Percentiles rank a stretch among this genome's conserved stretches.
These are phyloP conservation scores for Antheraea mylitta DNA, from an alignment of 1,140 invertebrate genomes.

Conservation along the genomic window DNA sequence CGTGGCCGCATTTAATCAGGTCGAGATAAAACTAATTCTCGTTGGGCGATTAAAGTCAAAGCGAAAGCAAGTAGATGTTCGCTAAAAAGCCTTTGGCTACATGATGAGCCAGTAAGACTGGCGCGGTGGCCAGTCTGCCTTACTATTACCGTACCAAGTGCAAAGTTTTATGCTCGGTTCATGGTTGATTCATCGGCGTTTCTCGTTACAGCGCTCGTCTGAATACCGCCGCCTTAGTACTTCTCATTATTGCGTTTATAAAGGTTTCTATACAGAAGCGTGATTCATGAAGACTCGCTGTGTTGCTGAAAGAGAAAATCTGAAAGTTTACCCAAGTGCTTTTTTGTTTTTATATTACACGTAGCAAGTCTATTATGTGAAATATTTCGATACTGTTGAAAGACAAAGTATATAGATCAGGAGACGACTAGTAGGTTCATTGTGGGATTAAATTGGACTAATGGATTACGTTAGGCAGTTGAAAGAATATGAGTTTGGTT, in stretches of 20 bases:
- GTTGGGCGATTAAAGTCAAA: constrained; percentile 59
- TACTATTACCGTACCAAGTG: constrained; percentile 60
- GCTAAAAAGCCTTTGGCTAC: constrained; percentile 65
- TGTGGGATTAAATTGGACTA: no score
- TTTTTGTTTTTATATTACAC: constrained; percentile 20
- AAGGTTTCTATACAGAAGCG: constrained; percentile 68
- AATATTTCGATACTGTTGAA: background rate
- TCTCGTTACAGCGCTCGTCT: constrained; percentile 63
- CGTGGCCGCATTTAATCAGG: constrained; percentile 53
- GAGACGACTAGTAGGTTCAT: background rate
- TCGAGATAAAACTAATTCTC: constrained; percentile 51
- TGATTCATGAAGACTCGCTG: constrained; percentile 71
- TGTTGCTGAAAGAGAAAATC: constrained; percentile 71
- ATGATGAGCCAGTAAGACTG: constrained; percentile 33
- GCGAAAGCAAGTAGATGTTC: constrained; percentile 57
- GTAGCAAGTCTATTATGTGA: background rate
- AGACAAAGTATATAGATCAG: background rate
- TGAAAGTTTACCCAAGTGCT: constrained; percentile 41
- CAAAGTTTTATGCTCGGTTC: constrained; percentile 71
- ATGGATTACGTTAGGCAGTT: no score
- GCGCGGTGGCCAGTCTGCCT: constrained; percentile 29
- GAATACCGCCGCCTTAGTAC: constrained; percentile 73
- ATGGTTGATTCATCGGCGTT: constrained; percentile 71
- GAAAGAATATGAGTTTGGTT: no score
- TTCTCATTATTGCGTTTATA: constrained; percentile 78